Conservation (phyloP, 1,140 invertebrate genomes). For the Drosophila teissieri region DNA sequence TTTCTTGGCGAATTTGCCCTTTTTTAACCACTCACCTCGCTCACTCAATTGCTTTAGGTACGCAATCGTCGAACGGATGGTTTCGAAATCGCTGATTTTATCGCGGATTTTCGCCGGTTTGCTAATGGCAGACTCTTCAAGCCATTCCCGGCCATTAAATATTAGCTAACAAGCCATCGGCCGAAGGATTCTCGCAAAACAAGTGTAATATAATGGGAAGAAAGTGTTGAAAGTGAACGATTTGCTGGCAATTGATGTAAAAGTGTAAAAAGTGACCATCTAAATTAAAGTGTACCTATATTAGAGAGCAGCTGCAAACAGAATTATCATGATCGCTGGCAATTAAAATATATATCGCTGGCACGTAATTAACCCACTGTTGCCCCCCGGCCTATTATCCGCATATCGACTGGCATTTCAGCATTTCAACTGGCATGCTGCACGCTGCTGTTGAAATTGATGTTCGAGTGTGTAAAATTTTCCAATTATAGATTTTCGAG, state of each 20-base stretch:
- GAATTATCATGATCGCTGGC: slow-evolving; percentile 7
- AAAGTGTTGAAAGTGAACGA: too few relatives aligned
- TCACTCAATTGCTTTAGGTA: slow-evolving; percentile 5
- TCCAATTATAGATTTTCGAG: slow-evolving; percentile 75
- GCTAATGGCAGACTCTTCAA: slow-evolving; percentile 55
- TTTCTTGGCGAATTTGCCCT: slow-evolving; percentile 45
- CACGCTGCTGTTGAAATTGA: slow-evolving; percentile 62
- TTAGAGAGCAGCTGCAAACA: too few relatives aligned
- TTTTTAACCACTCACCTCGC: slow-evolving; percentile 20
- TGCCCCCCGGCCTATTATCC: background rate
- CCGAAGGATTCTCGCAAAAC: background rate
- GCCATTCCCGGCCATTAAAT: slow-evolving; percentile 43
- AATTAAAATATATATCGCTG: slow-evolving; percentile 23
- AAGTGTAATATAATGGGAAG: background rate
- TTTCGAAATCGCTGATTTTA: slow-evolving; percentile 12
- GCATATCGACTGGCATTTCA: slow-evolving; percentile 8
- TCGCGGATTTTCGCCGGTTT: background rate
- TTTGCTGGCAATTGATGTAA: too few relatives aligned
- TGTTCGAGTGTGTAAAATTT: slow-evolving; percentile 82
- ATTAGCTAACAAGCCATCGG: too few relatives aligned
- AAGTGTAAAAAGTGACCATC: too few relatives aligned
- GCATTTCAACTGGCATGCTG: slow-evolving; percentile 31
- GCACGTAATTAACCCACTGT: slow-evolving; percentile 35
- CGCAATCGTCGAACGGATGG: slow-evolving; percentile 6
- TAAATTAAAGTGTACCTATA: too few relatives aligned